Evolutionary conservation across 1,140 invertebrate genomes (phyloP), one percentile per base, ranked within the genome.

Genomic region (Drosophila aff.): DNA sequence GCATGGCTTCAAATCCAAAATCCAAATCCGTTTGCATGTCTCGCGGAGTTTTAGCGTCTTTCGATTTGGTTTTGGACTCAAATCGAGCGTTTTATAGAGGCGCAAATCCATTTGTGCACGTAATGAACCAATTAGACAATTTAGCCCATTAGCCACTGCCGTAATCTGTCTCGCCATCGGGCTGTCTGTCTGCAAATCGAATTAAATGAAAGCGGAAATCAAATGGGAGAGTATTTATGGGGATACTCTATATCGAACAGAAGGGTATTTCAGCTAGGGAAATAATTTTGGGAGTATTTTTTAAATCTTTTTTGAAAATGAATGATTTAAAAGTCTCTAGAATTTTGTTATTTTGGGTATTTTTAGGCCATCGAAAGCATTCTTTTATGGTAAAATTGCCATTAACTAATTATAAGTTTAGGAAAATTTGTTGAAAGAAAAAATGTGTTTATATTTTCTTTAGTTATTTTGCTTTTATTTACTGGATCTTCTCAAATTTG

Each of bases 101-200:
- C 84, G 85, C 85, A 89, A 89, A 89, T 84, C 84, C 84, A 89
- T 89, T 89, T 89, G 81, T 65, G 84, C 84, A 76, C 84, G 85
- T 89, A 89, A 89, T 89, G 84, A 89, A 89, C 84, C 84, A 89
- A 90, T 89, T 89, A 89, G 81, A 71, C 65, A 89, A 89, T 81
- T 83, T 79, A 57, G 47, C 76, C 69, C 76, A 79, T 79, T 77
- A 77, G 74, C 63, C 46, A 76, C 5, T 18, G 36, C 65, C 36
- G 43, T 67, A 59, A 73, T 73, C 69, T 71, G 66, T 49, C 66
- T 26, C 26, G 40, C 63, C 41, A 31, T 59, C 36, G 16, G 26
- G 44, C 36, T 26, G 52, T 28, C 52, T 71, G 67, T 59, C 74
- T 73, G 69, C 53, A 50, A 73, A 68, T 77, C 49, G 49, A 77